Evolutionary conservation across 2,797 vertebrate species (phyloP).

Genomic region (Rhabdophis nuchalis): DNA sequence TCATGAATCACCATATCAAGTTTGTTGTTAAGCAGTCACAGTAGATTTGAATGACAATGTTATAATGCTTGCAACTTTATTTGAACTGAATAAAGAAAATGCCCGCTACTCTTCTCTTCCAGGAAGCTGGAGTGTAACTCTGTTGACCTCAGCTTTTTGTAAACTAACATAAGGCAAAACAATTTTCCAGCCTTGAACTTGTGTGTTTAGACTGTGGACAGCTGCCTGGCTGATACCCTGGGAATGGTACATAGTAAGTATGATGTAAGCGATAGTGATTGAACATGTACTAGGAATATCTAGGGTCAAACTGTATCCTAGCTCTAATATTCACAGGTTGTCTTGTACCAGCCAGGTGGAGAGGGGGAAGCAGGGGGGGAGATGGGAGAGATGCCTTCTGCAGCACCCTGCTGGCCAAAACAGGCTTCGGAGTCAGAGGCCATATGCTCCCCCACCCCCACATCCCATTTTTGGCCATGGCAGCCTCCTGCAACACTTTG

Average conservation of each 20-base stretch:
- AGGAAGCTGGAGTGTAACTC: neutral
- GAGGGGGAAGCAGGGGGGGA: fast-evolving
- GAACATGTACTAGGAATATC: neutral
- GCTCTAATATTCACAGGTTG: neutral
- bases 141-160: neutral
- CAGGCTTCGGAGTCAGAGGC: no score
- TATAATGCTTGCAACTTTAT: neutral
- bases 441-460: no score
- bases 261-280: neutral
- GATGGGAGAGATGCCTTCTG: no score
- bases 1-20: neutral
- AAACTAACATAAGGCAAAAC: neutral
- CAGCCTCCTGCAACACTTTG: no score
- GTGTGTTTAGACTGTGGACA: neutral
- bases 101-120: neutral
- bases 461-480: no score
- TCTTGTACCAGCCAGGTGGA: neutral
- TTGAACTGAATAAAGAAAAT: neutral
- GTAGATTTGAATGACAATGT: neutral
- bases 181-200: neutral
- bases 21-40: neutral
- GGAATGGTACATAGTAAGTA: neutral
- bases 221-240: neutral
- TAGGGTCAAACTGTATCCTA: neutral
- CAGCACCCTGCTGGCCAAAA: no score